phyloP scores from a whole-genome alignment of 2,797 vertebrate species.

The Dromococcyx pavoninus region DNA sequence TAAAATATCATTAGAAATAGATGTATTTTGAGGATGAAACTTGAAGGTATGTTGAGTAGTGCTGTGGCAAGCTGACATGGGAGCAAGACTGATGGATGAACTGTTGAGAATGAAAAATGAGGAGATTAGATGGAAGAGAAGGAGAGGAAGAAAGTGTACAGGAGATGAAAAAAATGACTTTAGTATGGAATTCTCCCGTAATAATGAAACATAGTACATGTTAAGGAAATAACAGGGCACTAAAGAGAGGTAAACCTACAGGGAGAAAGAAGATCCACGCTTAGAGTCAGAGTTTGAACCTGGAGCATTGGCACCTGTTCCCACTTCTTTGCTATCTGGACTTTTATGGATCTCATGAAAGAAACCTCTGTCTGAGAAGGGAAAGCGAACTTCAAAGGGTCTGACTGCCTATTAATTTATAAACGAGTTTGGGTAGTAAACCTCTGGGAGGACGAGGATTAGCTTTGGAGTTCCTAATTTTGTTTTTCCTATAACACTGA shows the following conservation, averaged over 20 bases:
- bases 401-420: neutral
- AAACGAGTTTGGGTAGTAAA: neutral
- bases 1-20: neutral
- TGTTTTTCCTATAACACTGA: neutral
- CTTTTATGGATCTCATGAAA: neutral
- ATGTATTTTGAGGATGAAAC: neutral
- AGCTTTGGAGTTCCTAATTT: neutral
- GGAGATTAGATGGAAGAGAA: neutral
- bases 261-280: neutral
- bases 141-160: neutral
- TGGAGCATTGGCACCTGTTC: neutral
- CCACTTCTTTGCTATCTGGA: neutral
- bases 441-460: neutral
- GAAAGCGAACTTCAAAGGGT: neutral
- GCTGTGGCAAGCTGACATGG: neutral
- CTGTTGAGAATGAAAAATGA: neutral
- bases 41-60: neutral
- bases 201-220: neutral
- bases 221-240: neutral
- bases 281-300: neutral
- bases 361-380: neutral
- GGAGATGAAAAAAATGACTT: neutral
- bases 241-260: neutral
- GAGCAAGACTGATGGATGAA: neutral
- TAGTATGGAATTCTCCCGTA: neutral